Evolutionary conservation across 2,113 vertebrate genomes (phyloP).

Genomic region (Arenaria interpres): DNA sequence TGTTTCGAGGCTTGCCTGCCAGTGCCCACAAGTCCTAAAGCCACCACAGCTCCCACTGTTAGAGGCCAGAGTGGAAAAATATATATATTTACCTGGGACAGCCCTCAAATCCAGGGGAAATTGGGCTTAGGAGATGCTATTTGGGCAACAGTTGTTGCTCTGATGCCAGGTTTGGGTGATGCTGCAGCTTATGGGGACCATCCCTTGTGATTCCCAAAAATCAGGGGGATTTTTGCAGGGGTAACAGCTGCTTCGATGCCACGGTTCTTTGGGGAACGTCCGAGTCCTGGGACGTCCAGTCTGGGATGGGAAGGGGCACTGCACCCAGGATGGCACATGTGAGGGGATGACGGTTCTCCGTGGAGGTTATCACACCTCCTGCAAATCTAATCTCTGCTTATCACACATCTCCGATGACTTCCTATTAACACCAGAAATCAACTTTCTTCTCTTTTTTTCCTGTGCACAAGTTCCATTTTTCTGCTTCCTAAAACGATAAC

Average conservation of each 20-base stretch:
- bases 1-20: neutral
- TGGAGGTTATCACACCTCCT: neutral
- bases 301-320: neutral
- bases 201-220: neutral
- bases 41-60: neutral
- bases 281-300: rapidly evolving
- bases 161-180: neutral
- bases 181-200: rapidly evolving
- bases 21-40: neutral
- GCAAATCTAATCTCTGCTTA: slow-evolving; percentile 58
- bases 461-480: slow-evolving; percentile 2
- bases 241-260: neutral
- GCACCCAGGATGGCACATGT: neutral
- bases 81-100: rapidly evolving
- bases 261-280: neutral
- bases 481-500: slow-evolving; percentile 33
- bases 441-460: slow-evolving; percentile 41
- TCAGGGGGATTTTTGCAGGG: neutral
- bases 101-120: rapidly evolving
- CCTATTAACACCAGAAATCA: slow-evolving; percentile 60
- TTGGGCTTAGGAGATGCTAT: neutral
- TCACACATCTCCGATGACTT: slow-evolving; percentile 60
- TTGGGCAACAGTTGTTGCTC: rapidly evolving
- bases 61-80: neutral
- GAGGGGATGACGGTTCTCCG: rapidly evolving